Evolutionary conservation across 2,888 invertebrate genomes (phyloP), one percentile per base, ranked within the genome.

Genomic region (Troides aeacus): DNA sequence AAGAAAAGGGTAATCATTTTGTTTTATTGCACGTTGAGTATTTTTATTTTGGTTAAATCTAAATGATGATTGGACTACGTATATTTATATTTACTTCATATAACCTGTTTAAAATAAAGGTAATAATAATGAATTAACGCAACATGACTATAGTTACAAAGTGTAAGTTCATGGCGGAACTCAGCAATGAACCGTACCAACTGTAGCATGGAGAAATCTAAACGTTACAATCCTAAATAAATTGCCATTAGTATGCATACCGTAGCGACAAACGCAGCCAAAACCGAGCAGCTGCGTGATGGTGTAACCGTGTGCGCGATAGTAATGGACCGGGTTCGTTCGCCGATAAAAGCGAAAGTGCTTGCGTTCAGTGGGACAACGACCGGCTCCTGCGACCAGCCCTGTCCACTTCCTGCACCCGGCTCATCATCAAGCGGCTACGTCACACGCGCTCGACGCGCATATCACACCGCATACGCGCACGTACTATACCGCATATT

Each of bases 271-370:
- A 86, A 83, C 84, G 85, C 81, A 86, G 87, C 87, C 90, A 87
- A 91, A 92, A 87, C 81, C 81, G 79, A 76, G 64, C 76, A 81
- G 81, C 79, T 76, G 77, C 77, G 79, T 82, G 86, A 87, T 90
- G 90, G 89, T 90, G 90, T 89, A 91, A 92, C 88, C 81, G 81
- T 85, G 88, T 89, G 90, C 81, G 85, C 79, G 84, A 84, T 90
- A 89, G 87, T 86, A 90, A 92, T 90, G 87, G 84, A 76, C 84
- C 84, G 89, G 90, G 92, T 92, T 92, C 92, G 88, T 89, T 92
- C 89, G 89, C 92, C 92, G 87, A 87, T 85, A 87, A 92, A 90
- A 92, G 90, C 90, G 92, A 92, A 92, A 92, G 92, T 90, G 81
- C 81, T 82, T 58, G 79, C 88, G 90, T 91, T 92, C 91, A 92